Evolutionary conservation across 2,113 vertebrate species (phyloP).

Genomic region (Gambusia holbrooki): DNA sequence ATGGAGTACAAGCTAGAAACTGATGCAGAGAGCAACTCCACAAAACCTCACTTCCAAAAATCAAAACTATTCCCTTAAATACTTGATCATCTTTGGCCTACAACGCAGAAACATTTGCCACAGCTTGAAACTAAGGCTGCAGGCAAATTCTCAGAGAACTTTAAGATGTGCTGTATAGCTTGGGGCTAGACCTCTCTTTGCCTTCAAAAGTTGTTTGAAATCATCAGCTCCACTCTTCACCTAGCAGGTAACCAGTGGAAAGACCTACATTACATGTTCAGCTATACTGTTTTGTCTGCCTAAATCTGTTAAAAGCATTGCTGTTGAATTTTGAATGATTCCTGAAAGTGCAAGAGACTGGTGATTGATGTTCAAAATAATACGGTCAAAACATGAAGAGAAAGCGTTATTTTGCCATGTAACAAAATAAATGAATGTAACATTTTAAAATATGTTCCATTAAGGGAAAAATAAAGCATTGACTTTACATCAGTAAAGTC

Average conservation of each 20-base stretch:
- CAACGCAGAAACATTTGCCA: conserved; percentile 19
- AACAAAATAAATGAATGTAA: neutral
- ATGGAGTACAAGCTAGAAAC: neutral
- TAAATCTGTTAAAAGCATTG: conserved; percentile 44
- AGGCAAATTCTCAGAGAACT: conserved; percentile 43
- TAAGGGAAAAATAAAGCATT: too few species aligned
- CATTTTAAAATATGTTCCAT: neutral
- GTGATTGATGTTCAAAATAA: conserved; percentile 40
- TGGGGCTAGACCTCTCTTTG: conserved; percentile 35
- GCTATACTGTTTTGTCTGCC: conserved; percentile 44
- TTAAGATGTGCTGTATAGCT: conserved; percentile 50
- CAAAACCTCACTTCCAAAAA: neutral
- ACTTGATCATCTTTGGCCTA: conserved; percentile 36
- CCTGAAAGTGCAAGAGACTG: conserved; percentile 15
- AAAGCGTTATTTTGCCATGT: neutral
- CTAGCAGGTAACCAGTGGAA: conserved; percentile 26
- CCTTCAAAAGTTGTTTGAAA: conserved; percentile 44
- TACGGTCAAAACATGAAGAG: neutral
- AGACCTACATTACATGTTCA: conserved; percentile 9
- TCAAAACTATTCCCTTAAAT: neutral
- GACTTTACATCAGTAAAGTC: too few species aligned
- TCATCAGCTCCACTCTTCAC: conserved; percentile 49
- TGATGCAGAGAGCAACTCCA: neutral
- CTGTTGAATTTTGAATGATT: conserved; percentile 58
- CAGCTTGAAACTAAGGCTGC: conserved; percentile 43